These are phyloP conservation scores for Tillus elongatus DNA, from an alignment of 2,888 invertebrate species.

Conservation along the genomic window DNA sequence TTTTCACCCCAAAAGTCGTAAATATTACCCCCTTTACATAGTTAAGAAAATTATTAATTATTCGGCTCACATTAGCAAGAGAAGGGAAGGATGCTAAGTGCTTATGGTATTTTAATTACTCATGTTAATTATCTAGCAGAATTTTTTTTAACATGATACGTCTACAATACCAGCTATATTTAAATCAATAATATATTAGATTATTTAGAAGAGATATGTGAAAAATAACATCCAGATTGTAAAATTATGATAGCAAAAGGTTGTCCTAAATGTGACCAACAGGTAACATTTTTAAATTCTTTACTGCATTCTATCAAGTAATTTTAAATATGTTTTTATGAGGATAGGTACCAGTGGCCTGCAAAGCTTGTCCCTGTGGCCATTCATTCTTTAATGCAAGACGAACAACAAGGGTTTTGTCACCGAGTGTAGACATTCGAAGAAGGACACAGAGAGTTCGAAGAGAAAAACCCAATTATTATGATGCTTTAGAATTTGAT, in stretches of 20 bases:
- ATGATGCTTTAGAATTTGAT: slow-evolving; percentile 72
- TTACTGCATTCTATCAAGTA: slow-evolving; percentile 4
- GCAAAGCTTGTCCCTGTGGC: slow-evolving; percentile 75
- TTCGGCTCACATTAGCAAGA: neutral
- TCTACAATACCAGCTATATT: no score
- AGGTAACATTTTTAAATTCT: slow-evolving; percentile 19
- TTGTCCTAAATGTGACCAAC: slow-evolving; percentile 34
- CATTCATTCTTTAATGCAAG: slow-evolving; percentile 69
- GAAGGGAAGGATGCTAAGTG: neutral
- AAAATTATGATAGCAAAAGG: slow-evolving; percentile 36
- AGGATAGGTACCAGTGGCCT: slow-evolving; percentile 78
- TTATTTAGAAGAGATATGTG: no score
- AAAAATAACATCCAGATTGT: no score
- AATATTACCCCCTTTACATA: no score
- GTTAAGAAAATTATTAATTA: no score
- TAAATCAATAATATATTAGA: neutral
- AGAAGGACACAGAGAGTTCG: slow-evolving; percentile 65
- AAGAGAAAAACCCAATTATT: slow-evolving; percentile 72
- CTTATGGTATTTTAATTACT: no score
- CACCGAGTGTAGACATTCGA: slow-evolving; percentile 44
- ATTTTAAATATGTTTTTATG: slow-evolving; percentile 5
- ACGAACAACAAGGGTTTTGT: slow-evolving; percentile 43
- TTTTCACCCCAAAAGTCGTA: no score
- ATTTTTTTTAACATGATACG: no score
- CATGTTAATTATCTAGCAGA: no score